phyloP scores from a whole-genome alignment of 2,888 invertebrate genomes.

The Dryococelus australis region DNA sequence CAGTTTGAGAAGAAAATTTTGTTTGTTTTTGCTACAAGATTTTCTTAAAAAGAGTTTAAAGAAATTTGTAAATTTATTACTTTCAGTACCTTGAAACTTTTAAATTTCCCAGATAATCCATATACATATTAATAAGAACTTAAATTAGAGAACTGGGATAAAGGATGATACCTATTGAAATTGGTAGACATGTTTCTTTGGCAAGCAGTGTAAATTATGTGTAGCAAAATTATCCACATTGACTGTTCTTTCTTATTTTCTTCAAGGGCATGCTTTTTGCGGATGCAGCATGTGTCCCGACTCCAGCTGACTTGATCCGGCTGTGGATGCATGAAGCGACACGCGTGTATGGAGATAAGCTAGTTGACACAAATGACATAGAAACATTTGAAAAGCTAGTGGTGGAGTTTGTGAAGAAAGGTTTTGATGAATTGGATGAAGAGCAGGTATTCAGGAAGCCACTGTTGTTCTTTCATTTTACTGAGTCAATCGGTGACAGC shows the following conservation, averaged over 20 bases:
- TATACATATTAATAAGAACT: too few species aligned
- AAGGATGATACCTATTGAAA: neutral
- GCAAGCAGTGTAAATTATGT: neutral
- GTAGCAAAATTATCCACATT: neutral
- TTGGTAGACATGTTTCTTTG: neutral
- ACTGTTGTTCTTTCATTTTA: conserved; percentile 91
- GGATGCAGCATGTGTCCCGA: conserved; percentile 76
- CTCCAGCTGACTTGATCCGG: conserved; percentile 74
- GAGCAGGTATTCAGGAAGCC: conserved; percentile 74
- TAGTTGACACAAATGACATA: conserved; percentile 82
- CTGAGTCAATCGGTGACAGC: conserved; percentile 88
- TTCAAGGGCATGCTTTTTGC: conserved; percentile 85
- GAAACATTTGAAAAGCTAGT: conserved; percentile 76
- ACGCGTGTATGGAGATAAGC: conserved; percentile 90
- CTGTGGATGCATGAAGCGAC: conserved; percentile 91
- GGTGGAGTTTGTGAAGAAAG: conserved; percentile 78
- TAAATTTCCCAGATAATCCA: too few species aligned
- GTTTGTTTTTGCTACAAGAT: too few species aligned
- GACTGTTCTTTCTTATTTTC: neutral
- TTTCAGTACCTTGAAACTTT: too few species aligned
- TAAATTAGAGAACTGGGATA: neutral
- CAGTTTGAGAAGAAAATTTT: too few species aligned
- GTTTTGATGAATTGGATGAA: conserved; percentile 73
- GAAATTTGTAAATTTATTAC: too few species aligned
- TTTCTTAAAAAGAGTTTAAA: too few species aligned